These are phyloP conservation scores for Phaethon lepturus DNA, from an alignment of 2,113 vertebrate species.

Conservation along the genomic window DNA sequence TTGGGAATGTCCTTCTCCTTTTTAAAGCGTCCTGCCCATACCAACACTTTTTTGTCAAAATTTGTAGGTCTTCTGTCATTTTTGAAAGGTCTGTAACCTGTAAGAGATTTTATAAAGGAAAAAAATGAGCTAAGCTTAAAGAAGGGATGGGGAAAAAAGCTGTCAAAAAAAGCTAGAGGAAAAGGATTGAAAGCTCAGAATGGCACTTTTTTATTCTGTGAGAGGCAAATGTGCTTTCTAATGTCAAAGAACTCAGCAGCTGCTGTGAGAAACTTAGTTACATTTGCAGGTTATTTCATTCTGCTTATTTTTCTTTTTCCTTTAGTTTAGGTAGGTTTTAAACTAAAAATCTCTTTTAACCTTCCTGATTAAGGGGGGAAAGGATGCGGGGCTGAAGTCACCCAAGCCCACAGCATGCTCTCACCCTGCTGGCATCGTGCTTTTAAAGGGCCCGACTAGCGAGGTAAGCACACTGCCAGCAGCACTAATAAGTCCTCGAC, in stretches of 20 bases:
- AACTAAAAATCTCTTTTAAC: background rate
- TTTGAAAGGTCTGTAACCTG: background rate
- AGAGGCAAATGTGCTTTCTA: background rate
- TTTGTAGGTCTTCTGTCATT: conserved; percentile 28
- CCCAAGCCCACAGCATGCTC: background rate
- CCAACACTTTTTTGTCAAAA: conserved; percentile 58
- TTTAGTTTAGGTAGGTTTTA: background rate
- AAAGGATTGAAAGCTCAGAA: background rate
- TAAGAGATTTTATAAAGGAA: background rate
- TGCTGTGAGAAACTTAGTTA: background rate
- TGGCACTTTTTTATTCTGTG: background rate
- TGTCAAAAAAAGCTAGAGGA: background rate
- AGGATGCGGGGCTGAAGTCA: background rate
- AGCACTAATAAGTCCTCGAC: background rate
- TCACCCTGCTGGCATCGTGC: background rate
- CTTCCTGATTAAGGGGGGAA: background rate
- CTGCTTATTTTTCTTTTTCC: background rate
- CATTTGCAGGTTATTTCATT: background rate
- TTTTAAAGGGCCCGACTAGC: background rate
- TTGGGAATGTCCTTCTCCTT: conserved; percentile 57
- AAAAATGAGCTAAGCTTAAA: background rate
- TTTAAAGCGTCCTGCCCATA: conserved; percentile 62
- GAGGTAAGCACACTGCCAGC: background rate
- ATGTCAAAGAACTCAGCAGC: background rate
- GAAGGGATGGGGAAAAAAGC: background rate